phyloP scores from a whole-genome alignment of 2,888 invertebrate species.

The Drosophila fungiperda region DNA sequence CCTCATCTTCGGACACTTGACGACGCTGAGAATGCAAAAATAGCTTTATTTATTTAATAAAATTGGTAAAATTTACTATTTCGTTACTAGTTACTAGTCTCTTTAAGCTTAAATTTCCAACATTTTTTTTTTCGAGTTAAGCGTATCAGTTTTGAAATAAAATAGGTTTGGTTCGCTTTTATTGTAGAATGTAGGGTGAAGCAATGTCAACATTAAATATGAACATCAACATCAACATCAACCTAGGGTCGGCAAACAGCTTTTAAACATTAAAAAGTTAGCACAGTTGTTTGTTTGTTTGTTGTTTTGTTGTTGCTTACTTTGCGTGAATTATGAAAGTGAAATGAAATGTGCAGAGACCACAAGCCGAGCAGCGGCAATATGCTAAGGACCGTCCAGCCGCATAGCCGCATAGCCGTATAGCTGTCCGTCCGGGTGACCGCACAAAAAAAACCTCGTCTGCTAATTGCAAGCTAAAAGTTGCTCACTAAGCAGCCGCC shows the following conservation, averaged over 20 bases:
- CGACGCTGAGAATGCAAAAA: background rate
- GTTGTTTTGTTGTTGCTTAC: conserved; percentile 20
- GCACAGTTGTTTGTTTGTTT: conserved; percentile 31
- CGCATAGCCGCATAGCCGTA: background rate
- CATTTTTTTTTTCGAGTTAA: background rate
- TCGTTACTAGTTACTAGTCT: background rate
- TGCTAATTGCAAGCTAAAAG: conserved; percentile 73
- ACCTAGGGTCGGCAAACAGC: conserved; percentile 24
- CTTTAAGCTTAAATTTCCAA: background rate
- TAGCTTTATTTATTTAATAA: background rate
- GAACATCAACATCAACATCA: background rate
- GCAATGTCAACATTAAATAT: conserved; percentile 7
- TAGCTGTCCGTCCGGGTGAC: conserved; percentile 1
- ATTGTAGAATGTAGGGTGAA: conserved; percentile 19
- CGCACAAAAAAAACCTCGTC: conserved; percentile 16
- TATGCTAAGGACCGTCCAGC: conserved; percentile 20
- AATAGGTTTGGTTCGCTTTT: background rate
- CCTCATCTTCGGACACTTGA: conserved; percentile 11
- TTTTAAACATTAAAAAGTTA: conserved; percentile 69
- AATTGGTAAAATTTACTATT: background rate
- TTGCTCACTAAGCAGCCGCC: conserved; percentile 65
- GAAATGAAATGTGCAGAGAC: conserved; percentile 53
- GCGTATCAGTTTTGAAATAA: background rate
- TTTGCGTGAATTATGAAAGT: conserved; percentile 57
- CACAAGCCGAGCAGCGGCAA: conserved; percentile 32